Percentiles rank a stretch among this genome's conserved stretches.
Conservation (phyloP, 2,797 vertebrate species). For the Paramormyrops hopkinsi region DNA sequence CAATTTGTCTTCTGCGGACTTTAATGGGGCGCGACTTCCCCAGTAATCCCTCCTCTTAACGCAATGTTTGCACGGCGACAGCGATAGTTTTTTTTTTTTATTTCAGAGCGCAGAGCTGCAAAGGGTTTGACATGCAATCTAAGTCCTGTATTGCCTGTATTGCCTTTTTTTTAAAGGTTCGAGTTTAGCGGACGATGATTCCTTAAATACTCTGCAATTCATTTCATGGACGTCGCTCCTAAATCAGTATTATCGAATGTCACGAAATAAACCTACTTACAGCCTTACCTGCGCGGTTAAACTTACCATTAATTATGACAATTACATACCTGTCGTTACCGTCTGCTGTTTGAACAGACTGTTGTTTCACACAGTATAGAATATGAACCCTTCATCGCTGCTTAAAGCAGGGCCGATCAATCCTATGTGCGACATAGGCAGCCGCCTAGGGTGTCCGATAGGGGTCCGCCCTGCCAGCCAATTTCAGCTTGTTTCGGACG, state of each 20-base stretch:
- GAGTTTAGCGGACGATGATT: not conserved
- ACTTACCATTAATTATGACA: not conserved
- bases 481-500: not conserved
- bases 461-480: not conserved
- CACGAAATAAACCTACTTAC: not conserved
- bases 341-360: not conserved
- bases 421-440: not conserved
- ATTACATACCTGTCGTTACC: not conserved
- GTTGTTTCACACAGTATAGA: not conserved
- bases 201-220: not conserved
- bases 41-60: not conserved
- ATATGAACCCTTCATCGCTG: not conserved
- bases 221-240: not conserved
- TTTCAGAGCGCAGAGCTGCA: not conserved
- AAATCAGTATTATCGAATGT: not conserved
- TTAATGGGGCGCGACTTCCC: not conserved
- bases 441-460: not conserved
- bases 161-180: not conserved
- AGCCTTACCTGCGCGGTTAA: not conserved
- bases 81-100: not conserved
- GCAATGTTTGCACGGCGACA: not conserved
- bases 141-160: not conserved
- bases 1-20: not conserved
- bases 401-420: not conserved
- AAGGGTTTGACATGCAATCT: not conserved